phyloP scores from a whole-genome alignment of 1,140 invertebrate species.

The Myzus persicae region DNA sequence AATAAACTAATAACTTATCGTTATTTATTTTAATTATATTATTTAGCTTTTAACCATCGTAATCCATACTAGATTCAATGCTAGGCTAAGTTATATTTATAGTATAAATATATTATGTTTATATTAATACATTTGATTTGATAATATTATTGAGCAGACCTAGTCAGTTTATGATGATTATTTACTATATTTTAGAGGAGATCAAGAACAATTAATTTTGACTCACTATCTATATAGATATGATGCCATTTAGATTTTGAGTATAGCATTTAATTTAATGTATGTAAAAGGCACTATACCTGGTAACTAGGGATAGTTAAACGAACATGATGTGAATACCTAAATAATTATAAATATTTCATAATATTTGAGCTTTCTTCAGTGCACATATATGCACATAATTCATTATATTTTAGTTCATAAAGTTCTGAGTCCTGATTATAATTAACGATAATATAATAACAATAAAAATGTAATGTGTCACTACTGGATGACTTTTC shows the following conservation, averaged over 20 bases:
- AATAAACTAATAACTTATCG: too few relatives aligned
- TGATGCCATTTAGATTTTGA: neutral
- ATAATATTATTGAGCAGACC: neutral
- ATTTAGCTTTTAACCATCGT: neutral
- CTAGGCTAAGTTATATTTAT: neutral
- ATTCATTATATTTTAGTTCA: too few relatives aligned
- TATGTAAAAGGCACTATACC: neutral
- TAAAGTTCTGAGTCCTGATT: too few relatives aligned
- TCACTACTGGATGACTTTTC: neutral
- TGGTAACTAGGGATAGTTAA: neutral
- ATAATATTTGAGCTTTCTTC: too few relatives aligned
- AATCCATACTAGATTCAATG: neutral
- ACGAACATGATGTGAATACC: neutral
- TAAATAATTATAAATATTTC: too few relatives aligned
- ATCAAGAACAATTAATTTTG: neutral
- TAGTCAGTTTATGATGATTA: neutral
- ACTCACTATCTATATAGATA: too few relatives aligned
- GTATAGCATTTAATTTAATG: neutral
- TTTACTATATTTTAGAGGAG: neutral
- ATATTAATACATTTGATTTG: neutral
- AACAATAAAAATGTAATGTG: neutral
- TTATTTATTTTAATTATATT: neutral
- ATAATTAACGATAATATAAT: too few relatives aligned
- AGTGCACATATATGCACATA: too few relatives aligned
- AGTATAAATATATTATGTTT: too few relatives aligned